Evolutionary conservation across 2,113 vertebrate genomes (phyloP), one percentile per base, ranked within the genome.

Genomic region (Leptobrachium leishanense): DNA sequence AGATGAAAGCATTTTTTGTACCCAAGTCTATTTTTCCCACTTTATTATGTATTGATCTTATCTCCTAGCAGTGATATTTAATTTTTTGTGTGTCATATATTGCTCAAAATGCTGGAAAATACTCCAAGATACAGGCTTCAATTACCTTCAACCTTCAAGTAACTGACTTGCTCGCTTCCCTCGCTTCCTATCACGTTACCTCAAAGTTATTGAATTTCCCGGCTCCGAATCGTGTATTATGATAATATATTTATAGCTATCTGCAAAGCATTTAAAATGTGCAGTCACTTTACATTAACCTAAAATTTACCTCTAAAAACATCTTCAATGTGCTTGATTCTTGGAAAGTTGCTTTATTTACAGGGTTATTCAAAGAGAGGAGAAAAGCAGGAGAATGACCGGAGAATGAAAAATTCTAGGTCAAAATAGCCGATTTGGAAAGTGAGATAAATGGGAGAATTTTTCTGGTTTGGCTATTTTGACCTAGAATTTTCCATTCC

Each of bases 191-290:
- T 76, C 75, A 68, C 2, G 64, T 76, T 76, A 76, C 75, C 65
- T 6, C 40, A 57, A 68, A 76, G 66, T 76, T 76, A 76, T 76
- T 68, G 75, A 67, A 76, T 76, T 76, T 76, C 65, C 68, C 75
- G 43, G 54, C 46, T 57, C n/a, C 65, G 57, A 13, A 1, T 11
- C 13, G 9, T 8, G 40, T 20, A 76, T 43, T 68, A 43, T 67
- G 74, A 68, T 31, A 31, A 31, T 68, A 68, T 76, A 76, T 76
- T 76, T 76, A 68, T 76, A 76, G 75, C 53, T 68, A 54, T 76
- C 46, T 53, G 50, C 46, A 68, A 55, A 76, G 54, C 44, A 54
- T 63, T 40, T 44, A 5, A 13, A 43, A 76, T 7, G 12, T 67
- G 62, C 64, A 54, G n/a, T 67, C 43, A 54, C 63, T 68, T n/a